Conservation (phyloP, 2,888 invertebrate genomes). For the Zelleria hepariella region DNA sequence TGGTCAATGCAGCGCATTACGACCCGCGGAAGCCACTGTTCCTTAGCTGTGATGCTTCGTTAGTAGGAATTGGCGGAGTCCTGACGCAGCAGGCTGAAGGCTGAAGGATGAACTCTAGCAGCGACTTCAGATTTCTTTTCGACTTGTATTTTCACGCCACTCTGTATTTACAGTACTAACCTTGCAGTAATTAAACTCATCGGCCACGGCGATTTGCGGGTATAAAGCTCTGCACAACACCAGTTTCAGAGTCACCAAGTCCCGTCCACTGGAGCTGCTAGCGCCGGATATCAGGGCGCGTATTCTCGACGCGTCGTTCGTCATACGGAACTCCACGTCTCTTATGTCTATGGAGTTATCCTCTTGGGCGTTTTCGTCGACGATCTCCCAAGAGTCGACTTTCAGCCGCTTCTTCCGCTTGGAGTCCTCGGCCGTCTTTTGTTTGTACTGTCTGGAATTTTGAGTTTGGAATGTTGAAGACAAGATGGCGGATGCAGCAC, state of each 20-base stretch:
- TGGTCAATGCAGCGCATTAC: too few species aligned
- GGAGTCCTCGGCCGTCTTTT: slow-evolving; percentile 73
- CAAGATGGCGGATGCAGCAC: not conserved
- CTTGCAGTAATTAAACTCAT: slow-evolving; percentile 94
- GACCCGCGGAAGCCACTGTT: too few species aligned
- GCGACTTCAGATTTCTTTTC: too few species aligned
- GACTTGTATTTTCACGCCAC: too few species aligned
- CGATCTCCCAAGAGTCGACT: slow-evolving; percentile 77
- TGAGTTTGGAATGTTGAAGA: not conserved
- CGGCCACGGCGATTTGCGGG: slow-evolving; percentile 95
- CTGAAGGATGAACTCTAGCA: too few species aligned
- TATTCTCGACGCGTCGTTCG: slow-evolving; percentile 81
- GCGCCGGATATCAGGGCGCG: slow-evolving; percentile 65
- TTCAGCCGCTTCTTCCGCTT: slow-evolving; percentile 83
- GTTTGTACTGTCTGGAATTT: slow-evolving; percentile 73
- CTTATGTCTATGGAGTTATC: slow-evolving; percentile 79
- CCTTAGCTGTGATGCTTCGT: too few species aligned
- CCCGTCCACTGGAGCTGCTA: slow-evolving; percentile 47
- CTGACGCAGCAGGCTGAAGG: too few species aligned
- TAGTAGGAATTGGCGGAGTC: too few species aligned
- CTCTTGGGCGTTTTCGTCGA: slow-evolving; percentile 71
- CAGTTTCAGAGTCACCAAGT: slow-evolving; percentile 51
- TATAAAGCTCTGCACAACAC: slow-evolving; percentile 94
- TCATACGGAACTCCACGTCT: slow-evolving; percentile 89
- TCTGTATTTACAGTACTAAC: slow-evolving; percentile 39